Evolutionary conservation across 1,140 invertebrate species (phyloP).

Genomic region (Drosophila aff.): DNA sequence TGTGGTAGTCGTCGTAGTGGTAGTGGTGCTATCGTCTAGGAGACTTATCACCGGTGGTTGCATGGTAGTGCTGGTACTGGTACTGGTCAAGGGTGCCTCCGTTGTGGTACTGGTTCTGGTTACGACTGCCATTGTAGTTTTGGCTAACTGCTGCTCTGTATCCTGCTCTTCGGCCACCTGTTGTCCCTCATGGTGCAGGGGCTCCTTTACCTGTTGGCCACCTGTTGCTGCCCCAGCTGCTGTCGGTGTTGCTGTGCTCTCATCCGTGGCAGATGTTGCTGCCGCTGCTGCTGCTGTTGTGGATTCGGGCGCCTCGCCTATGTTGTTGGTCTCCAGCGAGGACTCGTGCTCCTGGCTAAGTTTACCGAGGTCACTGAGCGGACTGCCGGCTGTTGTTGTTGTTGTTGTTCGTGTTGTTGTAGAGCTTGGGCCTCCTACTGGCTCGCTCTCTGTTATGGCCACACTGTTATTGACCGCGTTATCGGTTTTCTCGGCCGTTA

Average conservation of each 20-base stretch:
- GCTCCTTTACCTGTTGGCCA: constrained; percentile 25
- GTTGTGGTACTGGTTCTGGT: constrained; percentile 33
- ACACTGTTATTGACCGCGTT: constrained; percentile 46
- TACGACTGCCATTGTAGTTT: constrained; percentile 51
- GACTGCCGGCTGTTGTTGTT: constrained; percentile 18
- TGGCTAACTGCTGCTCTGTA: constrained; percentile 43
- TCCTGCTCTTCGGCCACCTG: constrained; percentile 35
- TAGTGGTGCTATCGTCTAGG: constrained; percentile 65
- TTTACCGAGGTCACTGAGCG: constrained; percentile 34
- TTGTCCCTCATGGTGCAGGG: constrained; percentile 32
- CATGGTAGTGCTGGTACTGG: constrained; percentile 35
- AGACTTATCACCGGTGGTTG: constrained; percentile 64
- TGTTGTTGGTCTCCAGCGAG: constrained; percentile 67
- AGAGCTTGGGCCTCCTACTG: constrained; percentile 13
- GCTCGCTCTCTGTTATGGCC: constrained; percentile 41
- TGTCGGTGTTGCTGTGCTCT: constrained; percentile 20
- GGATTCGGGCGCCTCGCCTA: constrained; percentile 44
- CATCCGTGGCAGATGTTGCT: constrained; percentile 24
- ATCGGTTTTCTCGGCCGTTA: constrained; percentile 65
- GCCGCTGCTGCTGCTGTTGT: constrained; percentile 19
- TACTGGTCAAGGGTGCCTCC: background rate
- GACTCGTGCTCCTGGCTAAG: constrained; percentile 47
- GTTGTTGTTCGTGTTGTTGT: constrained; percentile 17
- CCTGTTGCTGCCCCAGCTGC: constrained; percentile 34
- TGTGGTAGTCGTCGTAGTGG: constrained; percentile 28